These are phyloP conservation scores for Atractosteus spatula DNA, from an alignment of 2,113 vertebrate species.

Conservation along the genomic window DNA sequence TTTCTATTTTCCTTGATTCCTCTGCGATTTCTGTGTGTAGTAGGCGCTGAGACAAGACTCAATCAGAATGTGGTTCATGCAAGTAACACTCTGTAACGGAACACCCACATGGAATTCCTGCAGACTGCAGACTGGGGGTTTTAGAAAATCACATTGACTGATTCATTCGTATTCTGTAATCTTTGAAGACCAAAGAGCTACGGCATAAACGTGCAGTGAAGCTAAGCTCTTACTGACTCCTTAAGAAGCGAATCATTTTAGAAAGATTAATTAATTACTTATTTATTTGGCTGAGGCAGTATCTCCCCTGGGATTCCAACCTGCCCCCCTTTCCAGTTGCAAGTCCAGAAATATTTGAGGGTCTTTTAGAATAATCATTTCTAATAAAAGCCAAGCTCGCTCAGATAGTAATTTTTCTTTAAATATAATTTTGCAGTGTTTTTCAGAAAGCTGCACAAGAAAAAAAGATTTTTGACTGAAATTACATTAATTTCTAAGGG, in stretches of 20 bases:
- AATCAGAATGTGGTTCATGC: not conserved
- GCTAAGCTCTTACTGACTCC: conserved; percentile 22
- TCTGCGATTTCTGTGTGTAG: not conserved
- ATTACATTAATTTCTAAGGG: no score
- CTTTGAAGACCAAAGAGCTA: conserved; percentile 11
- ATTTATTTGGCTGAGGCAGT: no score
- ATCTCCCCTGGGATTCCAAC: no score
- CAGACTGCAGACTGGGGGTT: not conserved
- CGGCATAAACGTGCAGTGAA: conserved; percentile 11
- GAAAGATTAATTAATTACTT: not conserved
- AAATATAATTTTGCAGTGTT: no score
- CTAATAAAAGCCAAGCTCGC: no score
- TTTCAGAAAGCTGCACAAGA: no score
- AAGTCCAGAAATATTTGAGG: no score
- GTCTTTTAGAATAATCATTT: no score
- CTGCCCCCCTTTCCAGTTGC: no score
- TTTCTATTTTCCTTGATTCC: conserved; percentile 6
- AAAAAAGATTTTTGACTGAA: no score
- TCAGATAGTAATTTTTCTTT: no score
- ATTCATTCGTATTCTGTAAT: conserved; percentile 11
- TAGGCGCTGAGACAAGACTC: not conserved
- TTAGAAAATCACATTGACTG: not conserved
- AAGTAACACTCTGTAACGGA: not conserved
- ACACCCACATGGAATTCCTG: not conserved
- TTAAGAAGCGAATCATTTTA: conserved; percentile 15